Evolutionary conservation across 2,113 vertebrate genomes (phyloP).

Genomic region (Pseudolaguvia tuberculata): DNA sequence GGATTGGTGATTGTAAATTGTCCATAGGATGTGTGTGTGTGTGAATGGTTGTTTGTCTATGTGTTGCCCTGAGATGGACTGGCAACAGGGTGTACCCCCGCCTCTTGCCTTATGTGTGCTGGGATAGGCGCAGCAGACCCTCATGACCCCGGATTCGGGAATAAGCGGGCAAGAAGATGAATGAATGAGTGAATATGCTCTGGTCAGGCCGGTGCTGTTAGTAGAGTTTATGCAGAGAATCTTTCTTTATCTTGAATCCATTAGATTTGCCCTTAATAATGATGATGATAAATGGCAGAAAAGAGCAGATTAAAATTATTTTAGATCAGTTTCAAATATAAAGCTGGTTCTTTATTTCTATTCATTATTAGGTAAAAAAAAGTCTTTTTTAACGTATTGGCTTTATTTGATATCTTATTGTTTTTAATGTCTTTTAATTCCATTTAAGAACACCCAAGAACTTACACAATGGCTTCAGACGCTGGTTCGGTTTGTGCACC

Average conservation of each 20-base stretch:
- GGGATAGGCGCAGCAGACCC: too few species aligned
- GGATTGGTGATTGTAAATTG: too few species aligned
- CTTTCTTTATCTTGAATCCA: not conserved
- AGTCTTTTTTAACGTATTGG: not conserved
- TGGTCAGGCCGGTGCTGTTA: not conserved
- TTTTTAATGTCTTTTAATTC: not conserved
- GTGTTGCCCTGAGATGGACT: too few species aligned
- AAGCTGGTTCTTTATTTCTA: too few species aligned
- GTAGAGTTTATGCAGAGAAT: not conserved
- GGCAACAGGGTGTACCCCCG: too few species aligned
- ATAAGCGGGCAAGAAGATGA: too few species aligned
- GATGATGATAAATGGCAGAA: not conserved
- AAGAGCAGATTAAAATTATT: too few species aligned
- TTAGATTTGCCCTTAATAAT: not conserved
- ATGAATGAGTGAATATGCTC: not conserved
- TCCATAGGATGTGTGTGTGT: too few species aligned
- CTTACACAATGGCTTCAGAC: conserved; percentile 11
- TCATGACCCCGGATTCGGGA: too few species aligned
- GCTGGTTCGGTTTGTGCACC: conserved; percentile 46
- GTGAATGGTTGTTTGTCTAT: too few species aligned
- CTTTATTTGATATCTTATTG: not conserved
- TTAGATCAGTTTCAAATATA: not conserved
- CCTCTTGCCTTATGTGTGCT: too few species aligned
- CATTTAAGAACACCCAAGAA: not conserved
- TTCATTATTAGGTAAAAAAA: not conserved